These are phyloP conservation scores for Muscicapa adusta DNA, from an alignment of 2,113 vertebrate species.

Conservation along the genomic window DNA sequence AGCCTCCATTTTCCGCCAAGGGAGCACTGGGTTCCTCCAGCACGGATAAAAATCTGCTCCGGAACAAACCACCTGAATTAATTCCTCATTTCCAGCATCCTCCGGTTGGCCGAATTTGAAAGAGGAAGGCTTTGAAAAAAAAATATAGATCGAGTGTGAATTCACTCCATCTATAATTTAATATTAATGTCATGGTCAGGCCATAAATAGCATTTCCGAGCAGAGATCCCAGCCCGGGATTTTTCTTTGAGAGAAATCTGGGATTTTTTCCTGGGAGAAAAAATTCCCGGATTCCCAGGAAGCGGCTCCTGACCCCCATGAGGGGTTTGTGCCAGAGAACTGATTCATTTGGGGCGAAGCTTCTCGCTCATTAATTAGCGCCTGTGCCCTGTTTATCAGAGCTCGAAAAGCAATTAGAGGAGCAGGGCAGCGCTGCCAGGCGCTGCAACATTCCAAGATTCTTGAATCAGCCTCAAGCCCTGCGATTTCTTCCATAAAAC, in stretches of 20 bases:
- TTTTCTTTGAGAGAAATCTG: not conserved
- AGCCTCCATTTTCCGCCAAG: slow-evolving; percentile 35
- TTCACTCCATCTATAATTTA: not conserved
- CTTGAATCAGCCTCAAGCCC: not conserved
- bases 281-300: not conserved
- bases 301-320: not conserved
- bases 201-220: not conserved
- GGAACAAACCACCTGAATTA: not conserved
- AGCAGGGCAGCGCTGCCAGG: not conserved
- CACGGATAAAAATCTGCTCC: rapidly evolving
- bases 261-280: not conserved
- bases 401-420: not conserved
- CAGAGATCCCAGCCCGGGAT: not conserved
- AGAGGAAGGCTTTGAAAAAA: not conserved
- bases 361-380: not conserved
- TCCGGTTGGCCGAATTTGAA: rapidly evolving
- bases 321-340: rapidly evolving
- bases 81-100: not conserved
- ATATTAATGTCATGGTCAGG: rapidly evolving
- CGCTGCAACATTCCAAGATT: not conserved
- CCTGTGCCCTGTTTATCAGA: not conserved
- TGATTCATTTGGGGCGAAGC: rapidly evolving
- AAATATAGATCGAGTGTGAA: too few relatives aligned
- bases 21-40: not conserved
- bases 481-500: not conserved